These are phyloP conservation scores for Andrena minutula DNA, from an alignment of 2,888 invertebrate genomes.

Conservation along the genomic window DNA sequence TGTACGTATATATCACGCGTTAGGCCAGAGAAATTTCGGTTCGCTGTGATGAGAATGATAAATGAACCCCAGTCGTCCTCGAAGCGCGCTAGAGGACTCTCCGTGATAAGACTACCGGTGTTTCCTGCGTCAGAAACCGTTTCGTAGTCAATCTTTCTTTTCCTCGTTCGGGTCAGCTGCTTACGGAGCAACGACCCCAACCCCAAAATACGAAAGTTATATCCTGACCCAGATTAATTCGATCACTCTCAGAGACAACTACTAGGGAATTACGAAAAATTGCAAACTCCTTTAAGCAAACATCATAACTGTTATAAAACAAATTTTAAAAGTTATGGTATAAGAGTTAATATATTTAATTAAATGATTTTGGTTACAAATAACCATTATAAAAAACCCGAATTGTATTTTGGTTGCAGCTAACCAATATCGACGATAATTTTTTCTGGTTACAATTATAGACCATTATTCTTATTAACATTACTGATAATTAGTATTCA, in stretches of 20 bases:
- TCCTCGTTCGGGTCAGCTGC: not conserved
- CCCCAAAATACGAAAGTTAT: not conserved
- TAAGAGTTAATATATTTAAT: too few species aligned
- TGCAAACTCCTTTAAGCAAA: too few species aligned
- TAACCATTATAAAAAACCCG: too few species aligned
- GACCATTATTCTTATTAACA: too few species aligned
- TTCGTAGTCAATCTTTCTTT: conserved; percentile 1
- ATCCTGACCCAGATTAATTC: not conserved
- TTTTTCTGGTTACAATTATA: too few species aligned
- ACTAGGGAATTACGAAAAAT: not conserved
- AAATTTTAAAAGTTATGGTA: too few species aligned
- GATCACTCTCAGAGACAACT: not conserved
- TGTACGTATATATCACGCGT: conserved; percentile 26
- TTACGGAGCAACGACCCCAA: conserved; percentile 13
- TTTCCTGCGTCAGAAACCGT: conserved; percentile 11
- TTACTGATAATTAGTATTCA: too few species aligned
- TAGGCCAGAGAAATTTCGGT: conserved; percentile 14
- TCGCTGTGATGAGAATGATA: conserved; percentile 46
- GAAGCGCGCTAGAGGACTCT: not conserved
- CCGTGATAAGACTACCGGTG: conserved; percentile 7
- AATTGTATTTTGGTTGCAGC: too few species aligned
- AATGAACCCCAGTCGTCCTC: conserved; percentile 16
- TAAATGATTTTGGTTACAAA: too few species aligned
- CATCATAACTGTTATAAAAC: too few species aligned
- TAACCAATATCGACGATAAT: too few species aligned